phyloP scores from a whole-genome alignment of 1,140 invertebrate genomes.

The Hermetia illucens region DNA sequence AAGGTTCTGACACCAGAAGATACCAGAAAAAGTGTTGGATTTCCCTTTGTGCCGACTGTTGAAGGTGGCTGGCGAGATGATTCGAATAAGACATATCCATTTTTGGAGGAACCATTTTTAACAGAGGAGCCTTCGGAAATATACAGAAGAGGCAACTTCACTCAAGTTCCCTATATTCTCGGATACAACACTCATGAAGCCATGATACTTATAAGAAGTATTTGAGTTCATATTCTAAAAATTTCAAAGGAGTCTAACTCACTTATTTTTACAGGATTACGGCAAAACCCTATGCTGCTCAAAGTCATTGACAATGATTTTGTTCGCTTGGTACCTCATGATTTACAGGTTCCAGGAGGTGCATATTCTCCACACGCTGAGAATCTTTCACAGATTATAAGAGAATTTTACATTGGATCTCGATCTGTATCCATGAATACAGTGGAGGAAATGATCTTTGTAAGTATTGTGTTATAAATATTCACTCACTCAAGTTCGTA shows the following conservation, averaged over 20 bases:
- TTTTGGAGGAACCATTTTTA: slow-evolving; percentile 35
- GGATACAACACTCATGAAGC: slow-evolving; percentile 42
- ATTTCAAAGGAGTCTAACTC: slow-evolving; percentile 12
- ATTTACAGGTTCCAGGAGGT: slow-evolving; percentile 29
- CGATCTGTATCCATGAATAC: slow-evolving; percentile 35
- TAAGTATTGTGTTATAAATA: too few relatives aligned
- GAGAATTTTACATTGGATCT: slow-evolving; percentile 39
- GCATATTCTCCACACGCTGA: slow-evolving; percentile 12
- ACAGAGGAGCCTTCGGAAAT: slow-evolving; percentile 35
- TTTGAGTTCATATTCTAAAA: slow-evolving; percentile 15
- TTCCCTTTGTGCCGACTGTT: slow-evolving; percentile 35
- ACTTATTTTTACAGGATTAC: slow-evolving; percentile 29
- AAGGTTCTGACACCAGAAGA: slow-evolving; percentile 33
- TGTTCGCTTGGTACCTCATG: slow-evolving; percentile 34
- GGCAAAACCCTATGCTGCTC: slow-evolving; percentile 37
- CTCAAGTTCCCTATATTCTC: slow-evolving; percentile 36
- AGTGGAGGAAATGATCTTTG: slow-evolving; percentile 36
- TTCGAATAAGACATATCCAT: slow-evolving; percentile 8
- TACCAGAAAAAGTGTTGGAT: slow-evolving; percentile 34
- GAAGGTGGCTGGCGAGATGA: slow-evolving; percentile 22
- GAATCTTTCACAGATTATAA: slow-evolving; percentile 33
- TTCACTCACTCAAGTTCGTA: too few relatives aligned
- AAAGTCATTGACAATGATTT: slow-evolving; percentile 38
- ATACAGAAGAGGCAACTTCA: slow-evolving; percentile 34
- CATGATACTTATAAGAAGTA: slow-evolving; percentile 36